Evolutionary conservation across 2,113 vertebrate genomes (phyloP).

Genomic region (Agapornis roseicollis): DNA sequence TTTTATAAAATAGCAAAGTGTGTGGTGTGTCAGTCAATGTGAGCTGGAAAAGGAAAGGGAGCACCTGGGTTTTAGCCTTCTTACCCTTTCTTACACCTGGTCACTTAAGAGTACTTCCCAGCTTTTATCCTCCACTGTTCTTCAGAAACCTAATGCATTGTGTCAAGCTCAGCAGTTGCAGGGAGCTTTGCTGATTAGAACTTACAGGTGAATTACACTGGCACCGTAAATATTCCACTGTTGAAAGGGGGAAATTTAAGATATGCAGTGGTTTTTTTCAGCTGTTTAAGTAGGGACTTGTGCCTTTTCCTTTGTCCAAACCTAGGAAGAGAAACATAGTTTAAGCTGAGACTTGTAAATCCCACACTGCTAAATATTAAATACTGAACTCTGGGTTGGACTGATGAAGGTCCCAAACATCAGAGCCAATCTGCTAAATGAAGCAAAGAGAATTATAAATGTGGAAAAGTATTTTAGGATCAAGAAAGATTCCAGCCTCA

Average conservation of each 20-base stretch:
- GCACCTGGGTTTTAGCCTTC: neutral
- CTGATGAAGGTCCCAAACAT: neutral
- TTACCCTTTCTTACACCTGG: neutral
- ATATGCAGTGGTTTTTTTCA: neutral
- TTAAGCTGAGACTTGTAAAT: neutral
- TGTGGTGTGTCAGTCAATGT: neutral
- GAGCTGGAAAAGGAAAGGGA: neutral
- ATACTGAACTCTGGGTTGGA: neutral
- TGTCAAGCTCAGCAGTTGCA: neutral
- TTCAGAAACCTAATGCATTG: neutral
- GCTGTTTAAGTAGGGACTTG: neutral
- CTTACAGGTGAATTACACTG: neutral
- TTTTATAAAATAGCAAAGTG: neutral
- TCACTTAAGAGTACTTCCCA: neutral
- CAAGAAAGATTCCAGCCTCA: neutral
- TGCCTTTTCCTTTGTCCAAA: neutral
- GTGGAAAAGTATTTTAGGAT: neutral
- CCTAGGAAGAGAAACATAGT: neutral
- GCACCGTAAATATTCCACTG: neutral
- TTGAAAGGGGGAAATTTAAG: neutral
- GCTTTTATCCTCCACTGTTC: neutral
- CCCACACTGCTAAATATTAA: neutral
- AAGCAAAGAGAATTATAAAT: neutral
- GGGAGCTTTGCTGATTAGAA: neutral
- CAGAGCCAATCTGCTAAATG: neutral